Base-by-base conservation (phyloP, 2,888 invertebrate genomes). In the Acanthosepion esculentum region DNA sequence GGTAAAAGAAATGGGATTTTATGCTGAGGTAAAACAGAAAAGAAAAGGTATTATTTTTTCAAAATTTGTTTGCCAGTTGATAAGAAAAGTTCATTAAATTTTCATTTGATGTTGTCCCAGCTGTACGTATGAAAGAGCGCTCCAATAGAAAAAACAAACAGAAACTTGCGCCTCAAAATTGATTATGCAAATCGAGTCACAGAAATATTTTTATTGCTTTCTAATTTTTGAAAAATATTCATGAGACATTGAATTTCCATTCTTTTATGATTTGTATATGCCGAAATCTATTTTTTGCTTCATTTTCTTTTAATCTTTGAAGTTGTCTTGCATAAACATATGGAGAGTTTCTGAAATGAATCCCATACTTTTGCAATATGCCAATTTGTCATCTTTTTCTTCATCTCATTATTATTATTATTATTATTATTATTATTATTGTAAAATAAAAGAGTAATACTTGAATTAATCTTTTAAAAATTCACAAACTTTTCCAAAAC, bases 61-160 rank as follows among this genome's bases (percentile, higher is more conserved):
- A 12, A 78, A n/a, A n/a, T 78, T n/a, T 33, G n/a, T 78, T n/a
- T n/a, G 78, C 12, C n/a, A 15, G 78, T n/a, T n/a, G 78, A 78
- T 78, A 59, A 59, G 78, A 78, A n/a, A 78, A 78, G 78, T 78
- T 78, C n/a, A 78, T 78, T 78, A 33, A 78, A 78, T 78, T 78
- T 78, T 78, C 33, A 78, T 78, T 78, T 78, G n/a, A n/a, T 78
- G 78, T 78, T 33, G 78, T 33, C 78, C 78, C n/a, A 78, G 33
- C 78, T 78, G n/a, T 78, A 41, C 41, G 41, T 41, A 15, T 5
- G 78, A 78, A 78, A 78, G n/a, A 78, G n/a, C n/a, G n/a, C n/a
- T 78, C 15, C n/a, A n/a, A 33, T 15, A 59, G 59, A 59, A 59
- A 23, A 59, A 59, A 59, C 23, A 59, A 23, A 78, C 10, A 41